Evolutionary conservation across 2,113 vertebrate species (phyloP).

Genomic region (Atractosteus spatula): DNA sequence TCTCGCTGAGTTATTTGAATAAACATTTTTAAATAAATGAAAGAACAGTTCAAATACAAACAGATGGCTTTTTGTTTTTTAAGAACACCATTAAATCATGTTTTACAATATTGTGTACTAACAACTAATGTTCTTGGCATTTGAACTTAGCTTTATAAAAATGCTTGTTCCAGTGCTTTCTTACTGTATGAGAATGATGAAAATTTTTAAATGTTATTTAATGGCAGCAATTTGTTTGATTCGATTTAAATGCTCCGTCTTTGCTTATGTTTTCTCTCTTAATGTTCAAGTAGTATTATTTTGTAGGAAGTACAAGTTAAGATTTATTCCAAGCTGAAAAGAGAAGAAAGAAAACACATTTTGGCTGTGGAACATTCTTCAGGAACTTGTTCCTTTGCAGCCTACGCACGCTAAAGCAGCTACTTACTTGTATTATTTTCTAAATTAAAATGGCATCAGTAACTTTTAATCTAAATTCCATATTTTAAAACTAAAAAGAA

Average conservation of each 20-base stretch:
- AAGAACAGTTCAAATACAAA: slow-evolving; percentile 32
- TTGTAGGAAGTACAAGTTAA: not conserved
- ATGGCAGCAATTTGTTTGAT: slow-evolving; percentile 25
- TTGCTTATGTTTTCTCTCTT: not conserved
- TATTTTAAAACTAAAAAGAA: slow-evolving; percentile 3
- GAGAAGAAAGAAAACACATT: too few species aligned
- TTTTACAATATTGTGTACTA: slow-evolving; percentile 15
- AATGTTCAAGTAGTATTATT: not conserved
- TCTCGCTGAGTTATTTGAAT: slow-evolving; percentile 32
- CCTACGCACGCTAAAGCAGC: too few species aligned
- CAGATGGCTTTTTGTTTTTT: slow-evolving; percentile 27
- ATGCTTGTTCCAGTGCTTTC: too few species aligned
- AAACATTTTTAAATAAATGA: slow-evolving; percentile 31
- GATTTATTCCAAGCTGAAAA: too few species aligned
- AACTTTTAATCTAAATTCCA: not conserved
- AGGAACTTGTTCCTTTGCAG: too few species aligned
- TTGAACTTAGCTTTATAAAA: not conserved
- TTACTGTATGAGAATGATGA: not conserved
- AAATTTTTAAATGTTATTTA: slow-evolving; percentile 26
- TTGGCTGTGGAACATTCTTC: too few species aligned
- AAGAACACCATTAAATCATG: slow-evolving; percentile 11
- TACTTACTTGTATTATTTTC: too few species aligned
- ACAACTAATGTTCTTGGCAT: slow-evolving; percentile 18
- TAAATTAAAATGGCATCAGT: not conserved
- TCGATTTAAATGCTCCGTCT: slow-evolving; percentile 25